Percentiles rank a stretch among this genome's conserved stretches.
Conservation (phyloP, 2,888 invertebrate species). For the Cheilosia pagana region DNA sequence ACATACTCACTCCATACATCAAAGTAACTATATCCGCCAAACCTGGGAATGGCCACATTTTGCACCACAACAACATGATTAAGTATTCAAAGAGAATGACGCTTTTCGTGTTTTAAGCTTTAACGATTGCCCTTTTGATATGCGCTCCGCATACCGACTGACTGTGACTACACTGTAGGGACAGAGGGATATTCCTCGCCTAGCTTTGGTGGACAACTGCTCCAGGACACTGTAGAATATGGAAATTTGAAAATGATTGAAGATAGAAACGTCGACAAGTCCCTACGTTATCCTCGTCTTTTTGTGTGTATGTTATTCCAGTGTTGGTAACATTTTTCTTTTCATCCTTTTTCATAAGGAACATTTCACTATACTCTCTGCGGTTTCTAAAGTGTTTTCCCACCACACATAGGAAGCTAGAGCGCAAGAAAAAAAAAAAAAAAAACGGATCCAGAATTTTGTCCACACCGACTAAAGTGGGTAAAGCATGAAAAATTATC, state of each 20-base stretch:
- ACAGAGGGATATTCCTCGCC: constrained; percentile 6
- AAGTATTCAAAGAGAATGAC: constrained; percentile 64
- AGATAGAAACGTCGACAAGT: constrained; percentile 74
- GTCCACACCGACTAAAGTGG: constrained; percentile 41
- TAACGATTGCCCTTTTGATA: constrained; percentile 63
- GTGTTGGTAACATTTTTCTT: constrained; percentile 29
- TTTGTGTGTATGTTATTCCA: constrained; percentile 5
- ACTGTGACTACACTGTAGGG: constrained; percentile 17
- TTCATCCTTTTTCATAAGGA: constrained; percentile 36
- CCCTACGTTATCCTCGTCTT: constrained; percentile 16
- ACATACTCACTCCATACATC: background rate
- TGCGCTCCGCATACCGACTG: constrained; percentile 46
- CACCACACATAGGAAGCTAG: constrained; percentile 22
- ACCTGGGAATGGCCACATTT: constrained; percentile 35
- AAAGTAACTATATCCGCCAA: constrained; percentile 3
- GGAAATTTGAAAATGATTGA: constrained; percentile 73
- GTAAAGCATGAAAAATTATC: constrained; percentile 65
- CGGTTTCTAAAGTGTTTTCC: constrained; percentile 24
- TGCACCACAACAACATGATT: constrained; percentile 54
- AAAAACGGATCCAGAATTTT: constrained; percentile 16
- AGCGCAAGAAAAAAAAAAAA: background rate
- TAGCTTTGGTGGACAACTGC: background rate
- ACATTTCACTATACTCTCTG: constrained; percentile 44
- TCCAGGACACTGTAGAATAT: constrained; percentile 62
- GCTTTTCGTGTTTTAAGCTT: constrained; percentile 59